Percentiles rank a stretch among this genome's conserved stretches.
phyloP scores from a whole-genome alignment of 2,797 vertebrate genomes.

The Molossus alvarezi region DNA sequence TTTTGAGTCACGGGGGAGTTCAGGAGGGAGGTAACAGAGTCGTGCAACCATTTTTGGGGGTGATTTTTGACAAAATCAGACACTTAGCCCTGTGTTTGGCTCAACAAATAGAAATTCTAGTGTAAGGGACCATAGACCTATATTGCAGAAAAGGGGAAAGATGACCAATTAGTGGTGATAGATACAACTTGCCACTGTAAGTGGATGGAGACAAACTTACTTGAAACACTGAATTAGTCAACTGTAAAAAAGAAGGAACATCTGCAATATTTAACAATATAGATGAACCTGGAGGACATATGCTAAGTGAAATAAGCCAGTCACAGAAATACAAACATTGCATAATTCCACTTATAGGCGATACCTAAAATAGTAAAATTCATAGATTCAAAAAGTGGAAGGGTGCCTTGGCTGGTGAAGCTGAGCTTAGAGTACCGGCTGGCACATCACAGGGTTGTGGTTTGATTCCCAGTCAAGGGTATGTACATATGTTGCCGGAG shows the following conservation, averaged over 20 bases:
- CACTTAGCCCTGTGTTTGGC: neutral
- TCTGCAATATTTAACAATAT: neutral
- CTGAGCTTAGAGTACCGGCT: too few species aligned
- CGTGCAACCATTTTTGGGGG: neutral
- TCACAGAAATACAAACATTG: neutral
- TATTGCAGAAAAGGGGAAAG: neutral
- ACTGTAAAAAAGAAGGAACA: neutral
- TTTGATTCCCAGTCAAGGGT: too few species aligned
- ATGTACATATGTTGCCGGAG: too few species aligned
- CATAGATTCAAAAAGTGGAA: neutral
- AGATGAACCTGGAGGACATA: neutral
- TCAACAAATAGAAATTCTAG: neutral
- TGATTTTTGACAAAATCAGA: slow-evolving; percentile 6
- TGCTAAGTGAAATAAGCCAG: neutral
- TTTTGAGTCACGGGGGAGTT: neutral
- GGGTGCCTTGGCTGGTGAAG: neutral
- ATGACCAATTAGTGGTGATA: neutral
- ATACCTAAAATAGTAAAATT: neutral
- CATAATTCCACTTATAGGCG: neutral
- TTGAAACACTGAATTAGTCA: neutral
- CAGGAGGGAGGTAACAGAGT: neutral
- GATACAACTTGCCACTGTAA: neutral
- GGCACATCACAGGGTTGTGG: too few species aligned
- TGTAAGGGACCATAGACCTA: neutral
- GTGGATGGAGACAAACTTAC: neutral